phyloP scores from a whole-genome alignment of 2,113 vertebrate species.

The Haemorhous mexicanus region DNA sequence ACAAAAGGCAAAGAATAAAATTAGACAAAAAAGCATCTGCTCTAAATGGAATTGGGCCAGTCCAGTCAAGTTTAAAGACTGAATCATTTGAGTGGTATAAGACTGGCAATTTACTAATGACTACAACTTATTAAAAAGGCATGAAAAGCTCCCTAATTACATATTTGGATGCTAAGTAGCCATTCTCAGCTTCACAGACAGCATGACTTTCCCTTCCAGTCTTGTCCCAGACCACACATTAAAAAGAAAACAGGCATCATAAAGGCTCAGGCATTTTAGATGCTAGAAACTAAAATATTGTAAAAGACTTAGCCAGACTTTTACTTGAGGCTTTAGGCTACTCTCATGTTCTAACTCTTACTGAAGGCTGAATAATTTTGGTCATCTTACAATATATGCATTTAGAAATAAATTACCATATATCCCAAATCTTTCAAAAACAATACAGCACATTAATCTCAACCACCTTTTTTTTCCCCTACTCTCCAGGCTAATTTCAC shows the following conservation, averaged over 20 bases:
- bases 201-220: conserved; percentile 54
- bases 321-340: background rate
- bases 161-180: conserved; percentile 63
- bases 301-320: background rate
- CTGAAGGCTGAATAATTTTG: background rate
- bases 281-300: background rate
- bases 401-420: conserved; percentile 10
- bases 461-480: background rate
- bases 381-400: background rate
- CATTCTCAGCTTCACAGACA: conserved; percentile 43
- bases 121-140: conserved; percentile 66
- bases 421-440: background rate
- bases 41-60: conserved; percentile 60
- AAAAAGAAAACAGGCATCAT: conserved; percentile 42
- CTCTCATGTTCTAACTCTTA: background rate
- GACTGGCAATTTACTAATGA: conserved; percentile 67
- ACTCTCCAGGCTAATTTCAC: background rate
- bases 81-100: conserved; percentile 49
- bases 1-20: conserved; percentile 52
- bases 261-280: background rate
- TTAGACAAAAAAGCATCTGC: conserved; percentile 58
- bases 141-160: conserved; percentile 63
- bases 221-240: conserved; percentile 46
- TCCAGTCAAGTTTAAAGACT: conserved; percentile 64
- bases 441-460: background rate